phyloP scores from a whole-genome alignment of 2,797 vertebrate genomes.

The Neomorphus geoffroyi region DNA sequence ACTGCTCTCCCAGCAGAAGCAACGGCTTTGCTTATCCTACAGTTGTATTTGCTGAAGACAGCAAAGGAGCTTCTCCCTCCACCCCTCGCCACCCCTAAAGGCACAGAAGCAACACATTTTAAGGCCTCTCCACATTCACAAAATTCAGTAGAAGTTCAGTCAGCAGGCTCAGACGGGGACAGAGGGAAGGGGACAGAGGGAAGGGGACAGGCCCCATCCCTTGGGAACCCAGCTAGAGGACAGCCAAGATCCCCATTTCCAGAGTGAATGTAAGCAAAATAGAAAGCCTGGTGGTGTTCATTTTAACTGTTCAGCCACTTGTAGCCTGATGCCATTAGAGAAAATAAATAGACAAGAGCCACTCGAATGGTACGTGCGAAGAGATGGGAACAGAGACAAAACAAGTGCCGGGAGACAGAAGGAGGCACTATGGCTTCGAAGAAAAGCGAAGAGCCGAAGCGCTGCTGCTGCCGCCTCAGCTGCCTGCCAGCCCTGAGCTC shows the following conservation, averaged over 20 bases:
- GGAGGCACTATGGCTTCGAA: neutral
- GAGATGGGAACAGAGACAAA: conserved; percentile 20
- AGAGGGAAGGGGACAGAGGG: neutral
- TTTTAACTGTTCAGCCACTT: conserved; percentile 60
- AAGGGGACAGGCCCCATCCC: neutral
- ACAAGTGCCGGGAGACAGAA: neutral
- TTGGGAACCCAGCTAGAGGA: neutral
- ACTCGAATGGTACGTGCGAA: neutral
- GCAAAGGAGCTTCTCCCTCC: neutral
- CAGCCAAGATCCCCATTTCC: neutral
- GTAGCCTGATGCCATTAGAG: conserved; percentile 48
- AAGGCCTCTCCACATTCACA: rapidly evolving
- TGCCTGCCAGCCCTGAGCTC: neutral
- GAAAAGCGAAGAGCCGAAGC: neutral
- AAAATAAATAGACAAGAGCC: conserved; percentile 59
- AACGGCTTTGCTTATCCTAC: rapidly evolving
- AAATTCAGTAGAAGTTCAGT: rapidly evolving
- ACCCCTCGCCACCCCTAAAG: neutral
- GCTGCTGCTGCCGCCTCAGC: neutral
- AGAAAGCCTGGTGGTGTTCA: conserved; percentile 5
- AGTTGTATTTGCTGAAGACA: neutral
- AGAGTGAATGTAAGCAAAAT: neutral
- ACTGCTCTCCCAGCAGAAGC: too few species aligned
- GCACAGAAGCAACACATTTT: rapidly evolving
- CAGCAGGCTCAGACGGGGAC: rapidly evolving